Conservation (phyloP, 2,797 vertebrate species). For the Epinephelus coioides region DNA sequence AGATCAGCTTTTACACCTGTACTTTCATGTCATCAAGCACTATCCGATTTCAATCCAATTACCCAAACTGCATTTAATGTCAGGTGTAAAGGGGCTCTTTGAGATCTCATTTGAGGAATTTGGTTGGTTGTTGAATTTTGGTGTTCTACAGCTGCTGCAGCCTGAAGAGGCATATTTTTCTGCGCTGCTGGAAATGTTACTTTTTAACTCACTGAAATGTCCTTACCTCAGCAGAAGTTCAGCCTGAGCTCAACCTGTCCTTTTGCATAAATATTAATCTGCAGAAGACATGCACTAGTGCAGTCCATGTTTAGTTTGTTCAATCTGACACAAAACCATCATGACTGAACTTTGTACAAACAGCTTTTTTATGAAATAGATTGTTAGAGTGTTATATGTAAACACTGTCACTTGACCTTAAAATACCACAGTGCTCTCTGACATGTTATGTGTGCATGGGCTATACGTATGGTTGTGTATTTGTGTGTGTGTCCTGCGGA, state of each 20-base stretch:
- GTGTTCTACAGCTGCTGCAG: not conserved
- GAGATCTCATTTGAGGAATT: not conserved
- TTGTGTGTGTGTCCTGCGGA: constrained; percentile 24
- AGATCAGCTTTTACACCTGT: no score
- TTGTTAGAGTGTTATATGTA: not conserved
- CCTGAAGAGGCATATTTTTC: not conserved
- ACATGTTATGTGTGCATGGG: not conserved
- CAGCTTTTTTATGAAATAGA: not conserved
- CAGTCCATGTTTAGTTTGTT: no score
- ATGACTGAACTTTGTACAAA: not conserved
- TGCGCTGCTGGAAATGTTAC: constrained; percentile 19
- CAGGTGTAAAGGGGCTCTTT: not conserved
- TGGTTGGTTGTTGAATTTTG: not conserved
- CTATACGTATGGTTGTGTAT: not conserved
- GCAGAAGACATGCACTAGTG: not conserved
- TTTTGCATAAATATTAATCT: not conserved
- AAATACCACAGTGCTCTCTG: not conserved
- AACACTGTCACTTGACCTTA: not conserved
- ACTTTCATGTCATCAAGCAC: no score
- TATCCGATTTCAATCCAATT: no score
- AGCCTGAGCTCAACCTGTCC: not conserved
- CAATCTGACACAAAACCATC: no score
- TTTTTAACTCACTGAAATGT: constrained; percentile 5
- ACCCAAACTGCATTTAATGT: no score
- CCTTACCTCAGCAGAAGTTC: not conserved